phyloP scores from a whole-genome alignment of 2,797 vertebrate species.

The Diglossa cyanea region DNA sequence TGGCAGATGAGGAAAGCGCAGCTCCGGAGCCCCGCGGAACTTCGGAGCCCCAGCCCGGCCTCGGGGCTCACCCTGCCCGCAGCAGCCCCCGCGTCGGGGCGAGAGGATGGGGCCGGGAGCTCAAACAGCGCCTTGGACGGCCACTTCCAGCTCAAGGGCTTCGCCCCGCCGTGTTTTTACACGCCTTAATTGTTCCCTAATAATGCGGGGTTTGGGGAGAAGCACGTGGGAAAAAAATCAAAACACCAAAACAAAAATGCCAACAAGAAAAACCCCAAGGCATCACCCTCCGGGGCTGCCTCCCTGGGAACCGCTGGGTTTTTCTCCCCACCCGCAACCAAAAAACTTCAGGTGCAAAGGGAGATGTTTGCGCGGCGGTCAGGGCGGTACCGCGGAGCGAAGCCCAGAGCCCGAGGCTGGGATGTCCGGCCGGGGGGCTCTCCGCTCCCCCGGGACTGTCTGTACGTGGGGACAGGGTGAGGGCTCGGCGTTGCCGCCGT shows the following conservation, averaged over 20 bases:
- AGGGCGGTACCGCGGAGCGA: background rate
- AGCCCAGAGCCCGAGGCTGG: background rate
- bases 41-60: background rate
- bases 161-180: slow-evolving; percentile 7
- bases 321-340: background rate
- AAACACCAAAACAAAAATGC: background rate
- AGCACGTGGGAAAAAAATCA: background rate
- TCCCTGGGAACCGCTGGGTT: background rate
- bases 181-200: background rate
- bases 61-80: background rate
- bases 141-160: background rate
- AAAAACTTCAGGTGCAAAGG: background rate
- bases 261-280: background rate
- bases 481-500: background rate
- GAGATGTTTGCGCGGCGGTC: background rate
- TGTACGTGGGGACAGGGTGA: rapidly evolving
- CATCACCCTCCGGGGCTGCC: background rate
- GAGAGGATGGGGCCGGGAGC: background rate
- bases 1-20: background rate
- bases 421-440: background rate
- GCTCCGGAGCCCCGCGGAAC: background rate
- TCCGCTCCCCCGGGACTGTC: too few species aligned
- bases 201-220: background rate
- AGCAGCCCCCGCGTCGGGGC: background rate
- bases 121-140: background rate